phyloP scores from a whole-genome alignment of 2,797 vertebrate species.

The Cyclura pinguis region DNA sequence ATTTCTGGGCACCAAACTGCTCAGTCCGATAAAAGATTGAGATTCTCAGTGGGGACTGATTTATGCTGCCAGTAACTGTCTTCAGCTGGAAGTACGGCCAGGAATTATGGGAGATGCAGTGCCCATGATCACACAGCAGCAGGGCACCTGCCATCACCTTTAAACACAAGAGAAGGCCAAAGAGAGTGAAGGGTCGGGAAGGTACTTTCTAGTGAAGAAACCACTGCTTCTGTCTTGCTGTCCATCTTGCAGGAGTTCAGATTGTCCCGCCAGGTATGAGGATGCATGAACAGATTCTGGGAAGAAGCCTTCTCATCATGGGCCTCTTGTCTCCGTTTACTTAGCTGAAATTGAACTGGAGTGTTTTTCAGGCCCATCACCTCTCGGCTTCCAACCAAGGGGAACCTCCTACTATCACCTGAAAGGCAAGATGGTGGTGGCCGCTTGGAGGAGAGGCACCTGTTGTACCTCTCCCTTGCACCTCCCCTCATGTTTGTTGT shows the following conservation, averaged over 20 bases:
- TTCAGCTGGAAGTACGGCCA: neutral
- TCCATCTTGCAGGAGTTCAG: neutral
- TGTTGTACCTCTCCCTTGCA: too few relatives aligned
- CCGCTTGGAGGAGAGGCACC: too few relatives aligned
- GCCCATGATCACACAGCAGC: neutral
- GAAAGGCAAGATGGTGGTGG: too few relatives aligned
- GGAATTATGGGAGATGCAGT: neutral
- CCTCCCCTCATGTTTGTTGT: too few relatives aligned
- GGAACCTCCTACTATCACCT: too few relatives aligned
- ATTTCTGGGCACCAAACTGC: neutral
- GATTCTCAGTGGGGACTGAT: neutral
- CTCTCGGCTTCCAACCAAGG: too few relatives aligned
- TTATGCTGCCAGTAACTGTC: neutral
- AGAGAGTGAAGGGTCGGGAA: neutral
- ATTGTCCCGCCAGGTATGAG: neutral
- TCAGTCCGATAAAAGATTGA: neutral
- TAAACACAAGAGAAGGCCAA: neutral
- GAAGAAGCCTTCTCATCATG: neutral
- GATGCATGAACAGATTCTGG: neutral
- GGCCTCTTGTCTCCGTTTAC: neutral
- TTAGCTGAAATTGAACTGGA: neutral
- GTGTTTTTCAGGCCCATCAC: neutral
- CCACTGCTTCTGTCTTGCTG: neutral
- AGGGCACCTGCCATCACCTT: neutral
- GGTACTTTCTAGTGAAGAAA: neutral